These are phyloP conservation scores for Pyralis farinalis DNA, from an alignment of 2,888 invertebrate species.

Conservation along the genomic window DNA sequence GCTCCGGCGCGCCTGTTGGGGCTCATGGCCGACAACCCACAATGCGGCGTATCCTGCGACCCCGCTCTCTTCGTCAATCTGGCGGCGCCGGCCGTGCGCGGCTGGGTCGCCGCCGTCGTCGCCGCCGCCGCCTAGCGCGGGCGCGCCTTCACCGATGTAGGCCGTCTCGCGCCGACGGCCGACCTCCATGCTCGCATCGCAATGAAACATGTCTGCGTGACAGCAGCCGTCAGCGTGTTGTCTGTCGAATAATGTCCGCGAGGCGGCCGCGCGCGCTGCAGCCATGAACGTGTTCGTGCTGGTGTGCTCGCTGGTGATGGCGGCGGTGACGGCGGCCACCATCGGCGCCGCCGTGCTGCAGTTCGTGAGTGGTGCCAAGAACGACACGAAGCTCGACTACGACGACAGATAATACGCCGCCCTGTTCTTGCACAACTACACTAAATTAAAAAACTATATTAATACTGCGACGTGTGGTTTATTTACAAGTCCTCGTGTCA, in stretches of 20 bases:
- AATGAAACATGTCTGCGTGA: neutral
- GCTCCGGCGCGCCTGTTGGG: slow-evolving; percentile 28
- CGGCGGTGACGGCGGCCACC: slow-evolving; percentile 38
- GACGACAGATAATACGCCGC: too few species aligned
- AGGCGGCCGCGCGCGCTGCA: neutral
- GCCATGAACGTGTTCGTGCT: slow-evolving; percentile 37
- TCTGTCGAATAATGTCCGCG: too few species aligned
- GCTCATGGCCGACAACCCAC: slow-evolving; percentile 40
- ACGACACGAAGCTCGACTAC: neutral
- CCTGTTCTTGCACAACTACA: too few species aligned
- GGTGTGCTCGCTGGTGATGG: slow-evolving; percentile 51
- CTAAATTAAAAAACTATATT: too few species aligned
- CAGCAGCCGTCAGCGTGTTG: neutral
- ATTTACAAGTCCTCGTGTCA: too few species aligned
- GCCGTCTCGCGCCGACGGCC: slow-evolving; percentile 7
- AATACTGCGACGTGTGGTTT: too few species aligned
- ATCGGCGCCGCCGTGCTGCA: slow-evolving; percentile 39
- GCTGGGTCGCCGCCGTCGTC: slow-evolving; percentile 44
- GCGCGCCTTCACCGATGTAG: too few species aligned
- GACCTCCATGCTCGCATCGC: neutral
- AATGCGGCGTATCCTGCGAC: slow-evolving; percentile 53
- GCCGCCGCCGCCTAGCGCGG: slow-evolving; percentile 27
- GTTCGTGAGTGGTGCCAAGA: slow-evolving; percentile 29
- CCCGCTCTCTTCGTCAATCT: slow-evolving; percentile 50
- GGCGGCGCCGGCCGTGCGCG: slow-evolving; percentile 26